These are phyloP conservation scores for Lutraria rhynchaena DNA, from an alignment of 1,140 invertebrate genomes.

Conservation along the genomic window DNA sequence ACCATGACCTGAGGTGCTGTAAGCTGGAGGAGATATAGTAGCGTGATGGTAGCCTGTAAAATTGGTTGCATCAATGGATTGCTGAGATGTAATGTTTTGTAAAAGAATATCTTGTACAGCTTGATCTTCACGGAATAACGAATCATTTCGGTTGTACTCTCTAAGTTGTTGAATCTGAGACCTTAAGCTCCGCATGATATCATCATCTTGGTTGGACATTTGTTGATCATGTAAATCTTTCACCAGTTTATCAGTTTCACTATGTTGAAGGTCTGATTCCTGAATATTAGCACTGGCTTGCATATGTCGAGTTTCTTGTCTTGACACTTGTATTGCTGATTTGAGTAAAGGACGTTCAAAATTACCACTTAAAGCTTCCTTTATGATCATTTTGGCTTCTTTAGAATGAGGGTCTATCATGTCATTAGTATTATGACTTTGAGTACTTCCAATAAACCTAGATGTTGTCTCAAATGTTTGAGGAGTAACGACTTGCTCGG, in stretches of 20 bases:
- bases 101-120: not conserved
- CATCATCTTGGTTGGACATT: slow-evolving; percentile 7
- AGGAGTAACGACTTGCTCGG: not conserved
- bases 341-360: slow-evolving; percentile 21
- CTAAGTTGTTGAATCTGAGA: slow-evolving; percentile 38
- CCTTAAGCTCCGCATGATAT: not conserved
- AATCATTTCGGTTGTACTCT: not conserved
- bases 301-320: slow-evolving; percentile 22
- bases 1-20: not conserved
- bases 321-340: slow-evolving; percentile 1
- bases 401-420: slow-evolving; percentile 49
- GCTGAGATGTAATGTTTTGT: not conserved
- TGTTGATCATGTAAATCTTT: slow-evolving; percentile 37
- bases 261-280: not conserved
- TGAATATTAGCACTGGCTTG: slow-evolving; percentile 8
- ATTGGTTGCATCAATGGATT: not conserved
- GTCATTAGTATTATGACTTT: not conserved
- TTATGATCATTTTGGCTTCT: slow-evolving; percentile 42
- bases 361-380: slow-evolving; percentile 29
- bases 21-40: not conserved
- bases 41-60: slow-evolving; percentile 4
- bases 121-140: slow-evolving; percentile 12
- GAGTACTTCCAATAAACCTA: not conserved
- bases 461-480: not conserved
- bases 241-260: slow-evolving; percentile 47